Evolutionary conservation across 2,797 vertebrate species (phyloP).

Genomic region (Eremophila alpestris): DNA sequence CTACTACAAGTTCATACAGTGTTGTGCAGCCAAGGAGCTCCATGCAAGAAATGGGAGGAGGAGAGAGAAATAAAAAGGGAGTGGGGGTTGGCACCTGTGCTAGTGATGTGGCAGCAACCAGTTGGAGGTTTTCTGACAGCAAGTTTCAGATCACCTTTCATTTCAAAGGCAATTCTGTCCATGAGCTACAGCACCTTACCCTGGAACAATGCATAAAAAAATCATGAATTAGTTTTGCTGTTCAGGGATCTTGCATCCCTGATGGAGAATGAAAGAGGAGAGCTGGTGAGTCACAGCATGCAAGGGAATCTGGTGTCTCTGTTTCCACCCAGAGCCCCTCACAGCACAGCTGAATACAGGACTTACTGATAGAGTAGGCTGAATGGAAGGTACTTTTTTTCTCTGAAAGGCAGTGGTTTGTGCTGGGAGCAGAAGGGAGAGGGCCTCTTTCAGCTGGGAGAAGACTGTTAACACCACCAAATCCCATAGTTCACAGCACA

Average conservation of each 20-base stretch:
- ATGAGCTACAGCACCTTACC: not conserved
- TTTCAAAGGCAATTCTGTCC: not conserved
- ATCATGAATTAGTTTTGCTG: not conserved
- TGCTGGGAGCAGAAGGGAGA: not conserved
- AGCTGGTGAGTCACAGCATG: not conserved
- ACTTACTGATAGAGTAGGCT: not conserved
- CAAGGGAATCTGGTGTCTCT: not conserved
- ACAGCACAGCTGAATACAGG: not conserved
- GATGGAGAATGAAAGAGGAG: not conserved
- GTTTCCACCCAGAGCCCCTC: not conserved
- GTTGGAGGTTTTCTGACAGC: not conserved
- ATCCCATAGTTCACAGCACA: not conserved
- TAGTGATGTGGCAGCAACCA: not conserved
- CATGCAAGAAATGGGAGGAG: not conserved
- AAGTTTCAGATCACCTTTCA: not conserved
- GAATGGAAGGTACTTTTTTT: not conserved
- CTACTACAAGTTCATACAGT: not conserved
- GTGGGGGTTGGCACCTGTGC: rapidly evolving
- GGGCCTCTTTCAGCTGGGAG: not conserved
- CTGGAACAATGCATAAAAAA: not conserved
- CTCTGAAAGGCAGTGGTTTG: not conserved
- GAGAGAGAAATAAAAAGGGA: not conserved
- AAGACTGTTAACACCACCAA: not conserved
- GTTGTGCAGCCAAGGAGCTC: not conserved
- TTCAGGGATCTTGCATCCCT: not conserved